phyloP scores from a whole-genome alignment of 2,113 vertebrate species.

The Hyperoodon ampullatus region DNA sequence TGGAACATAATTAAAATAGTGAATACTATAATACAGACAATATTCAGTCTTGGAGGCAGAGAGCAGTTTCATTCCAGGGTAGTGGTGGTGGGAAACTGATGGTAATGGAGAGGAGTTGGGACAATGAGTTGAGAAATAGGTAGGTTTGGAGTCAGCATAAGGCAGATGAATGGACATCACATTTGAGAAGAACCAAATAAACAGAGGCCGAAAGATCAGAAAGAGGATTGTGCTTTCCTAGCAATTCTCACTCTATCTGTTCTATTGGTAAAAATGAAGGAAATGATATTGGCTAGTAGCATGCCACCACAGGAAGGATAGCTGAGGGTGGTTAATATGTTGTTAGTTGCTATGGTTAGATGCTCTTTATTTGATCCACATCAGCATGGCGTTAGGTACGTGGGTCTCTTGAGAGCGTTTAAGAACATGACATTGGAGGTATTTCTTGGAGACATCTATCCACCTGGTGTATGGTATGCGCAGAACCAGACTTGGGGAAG shows the following conservation, averaged over 20 bases:
- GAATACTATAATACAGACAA: not conserved
- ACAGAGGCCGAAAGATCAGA: too few relatives aligned
- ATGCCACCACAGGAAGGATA: not conserved
- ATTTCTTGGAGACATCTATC: not conserved
- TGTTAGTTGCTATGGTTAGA: not conserved
- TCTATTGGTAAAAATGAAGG: not conserved
- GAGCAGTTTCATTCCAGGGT: too few relatives aligned
- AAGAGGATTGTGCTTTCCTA: not conserved
- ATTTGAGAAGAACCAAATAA: not conserved
- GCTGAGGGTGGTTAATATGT: not conserved
- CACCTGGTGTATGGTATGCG: too few relatives aligned
- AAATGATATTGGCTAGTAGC: not conserved
- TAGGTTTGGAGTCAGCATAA: not conserved
- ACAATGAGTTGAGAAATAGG: not conserved
- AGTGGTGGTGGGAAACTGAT: not conserved
- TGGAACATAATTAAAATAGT: not conserved
- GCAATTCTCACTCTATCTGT: not conserved
- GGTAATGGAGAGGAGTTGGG: not conserved
- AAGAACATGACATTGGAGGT: not conserved
- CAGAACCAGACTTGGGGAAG: not conserved
- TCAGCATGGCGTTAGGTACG: fast-evolving
- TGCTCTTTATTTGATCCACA: not conserved
- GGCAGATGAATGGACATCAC: not conserved
- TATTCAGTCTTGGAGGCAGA: not conserved
- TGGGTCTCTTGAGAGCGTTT: not conserved